Base-by-base conservation (phyloP, 37 sponge, comb jelly and placozoan genomes). In the Axinella damicornis region DNA sequence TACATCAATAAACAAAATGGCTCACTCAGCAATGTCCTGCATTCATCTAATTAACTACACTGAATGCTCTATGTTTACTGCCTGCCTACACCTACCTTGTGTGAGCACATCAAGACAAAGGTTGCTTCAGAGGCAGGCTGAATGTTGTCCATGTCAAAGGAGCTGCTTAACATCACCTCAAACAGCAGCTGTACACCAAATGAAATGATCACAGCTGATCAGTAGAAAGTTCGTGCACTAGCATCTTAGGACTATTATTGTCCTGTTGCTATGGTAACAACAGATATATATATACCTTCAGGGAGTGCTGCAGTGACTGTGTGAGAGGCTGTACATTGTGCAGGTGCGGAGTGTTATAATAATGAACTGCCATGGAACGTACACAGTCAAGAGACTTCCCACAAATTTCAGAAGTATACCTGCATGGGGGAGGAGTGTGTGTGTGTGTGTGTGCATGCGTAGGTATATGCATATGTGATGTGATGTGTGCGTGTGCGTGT, bases 121-220 rank as follows among this genome's bases (percentile, higher is more conserved):
- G 77, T 19, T 12, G 85, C 85, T 28, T 34, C 77, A 25, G 78
- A 31, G 25, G 73, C 53, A 5, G 84, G 27, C 0, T 18, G 55
- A 17, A 78, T 31, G 17, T 77, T 71, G n/a, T 89, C 90, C 78
- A 83, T 77, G 38, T 83, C 90, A 83, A 76, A 83, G 5, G 84
- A 55, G 53, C 66, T 33, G 57, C 75, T 74, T 54, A 89, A 58
- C 55, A 89, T 56, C 53, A 83, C 34, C 61, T 83, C 85, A 58
- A 89, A 77, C 12, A 83, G 13, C 0, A 78, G 61, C 88, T 88
- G 58, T 5, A 46, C 4, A 46, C n/a, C 9, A 9, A 9, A 46
- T 46, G 46, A 46, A 46, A 46, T 46, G 46, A 9, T 12, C 46
- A 12, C 46, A 12, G 46, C 6, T 46, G 4, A 46, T 9, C 46